Percentiles rank a stretch among this genome's conserved stretches.
Evolutionary conservation across 2,797 vertebrate genomes (phyloP).

Genomic region (Fistularia tabacaria): DNA sequence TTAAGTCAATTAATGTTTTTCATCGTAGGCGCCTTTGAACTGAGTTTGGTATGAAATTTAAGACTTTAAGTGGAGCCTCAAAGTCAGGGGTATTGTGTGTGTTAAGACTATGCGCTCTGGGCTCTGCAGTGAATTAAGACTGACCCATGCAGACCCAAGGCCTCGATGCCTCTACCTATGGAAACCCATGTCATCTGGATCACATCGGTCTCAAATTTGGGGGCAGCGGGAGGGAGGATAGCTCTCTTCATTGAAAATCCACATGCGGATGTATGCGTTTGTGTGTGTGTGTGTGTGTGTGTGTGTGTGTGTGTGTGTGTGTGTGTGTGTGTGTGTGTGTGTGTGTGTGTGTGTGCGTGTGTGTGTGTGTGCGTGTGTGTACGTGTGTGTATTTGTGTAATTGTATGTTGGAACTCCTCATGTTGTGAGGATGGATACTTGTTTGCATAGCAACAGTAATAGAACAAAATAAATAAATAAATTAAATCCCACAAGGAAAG

Average conservation of each 20-base stretch:
- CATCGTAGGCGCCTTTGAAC: slow-evolving; percentile 59
- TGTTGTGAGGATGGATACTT: too few relatives aligned
- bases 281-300: neutral
- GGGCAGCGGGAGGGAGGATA: slow-evolving; percentile 23
- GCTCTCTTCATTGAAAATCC: too few relatives aligned
- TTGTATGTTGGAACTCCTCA: slow-evolving; percentile 2
- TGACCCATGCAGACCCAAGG: slow-evolving; percentile 71
- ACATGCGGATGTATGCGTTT: too few relatives aligned
- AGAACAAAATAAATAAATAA: too few relatives aligned
- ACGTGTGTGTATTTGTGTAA: slow-evolving; percentile 17
- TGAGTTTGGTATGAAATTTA: slow-evolving; percentile 61
- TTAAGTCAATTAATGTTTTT: slow-evolving; percentile 57
- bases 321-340: slow-evolving; percentile 1
- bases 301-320: neutral
- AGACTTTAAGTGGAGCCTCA: slow-evolving; percentile 65
- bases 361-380: too few relatives aligned
- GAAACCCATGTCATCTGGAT: slow-evolving; percentile 73
- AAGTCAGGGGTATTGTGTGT: slow-evolving; percentile 50
- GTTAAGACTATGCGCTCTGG: slow-evolving; percentile 50
- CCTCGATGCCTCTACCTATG: slow-evolving; percentile 59
- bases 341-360: neutral
- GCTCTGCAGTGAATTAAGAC: slow-evolving; percentile 71
- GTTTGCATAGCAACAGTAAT: too few relatives aligned
- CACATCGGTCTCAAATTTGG: slow-evolving; percentile 59
- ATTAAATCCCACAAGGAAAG: too few relatives aligned